Conservation (phyloP, 1,140 invertebrate species). For the Heterodera schachtii region DNA sequence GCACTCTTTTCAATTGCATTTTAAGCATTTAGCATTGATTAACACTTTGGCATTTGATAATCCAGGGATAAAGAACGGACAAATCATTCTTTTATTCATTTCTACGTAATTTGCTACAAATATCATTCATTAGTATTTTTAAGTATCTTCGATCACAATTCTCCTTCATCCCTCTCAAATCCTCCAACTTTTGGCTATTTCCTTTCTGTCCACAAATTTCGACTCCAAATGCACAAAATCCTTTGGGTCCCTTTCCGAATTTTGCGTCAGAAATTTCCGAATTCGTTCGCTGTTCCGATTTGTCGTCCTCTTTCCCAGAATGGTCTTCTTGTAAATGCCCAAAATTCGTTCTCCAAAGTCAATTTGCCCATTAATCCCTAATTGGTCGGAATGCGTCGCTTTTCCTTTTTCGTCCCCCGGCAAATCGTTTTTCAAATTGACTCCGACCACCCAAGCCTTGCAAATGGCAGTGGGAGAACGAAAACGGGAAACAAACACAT, state of each 20-base stretch:
- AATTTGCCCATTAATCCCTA: neutral
- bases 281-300: neutral
- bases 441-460: neutral
- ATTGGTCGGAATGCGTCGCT: neutral
- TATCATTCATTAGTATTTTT: neutral
- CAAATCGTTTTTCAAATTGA: neutral
- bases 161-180: neutral
- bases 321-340: neutral
- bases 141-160: no score
- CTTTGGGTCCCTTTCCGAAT: neutral
- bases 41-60: neutral
- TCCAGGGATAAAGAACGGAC: neutral
- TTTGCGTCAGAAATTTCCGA: neutral
- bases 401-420: neutral
- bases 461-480: neutral
- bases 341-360: neutral
- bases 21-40: neutral
- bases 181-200: neutral
- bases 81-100: neutral
- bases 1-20: neutral
- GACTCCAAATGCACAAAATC: neutral
- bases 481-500: neutral
- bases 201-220: neutral
- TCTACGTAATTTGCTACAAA: no score
- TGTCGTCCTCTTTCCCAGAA: neutral